Evolutionary conservation across 2,888 invertebrate species (phyloP).

Genomic region (Stegana nigrithorax): DNA sequence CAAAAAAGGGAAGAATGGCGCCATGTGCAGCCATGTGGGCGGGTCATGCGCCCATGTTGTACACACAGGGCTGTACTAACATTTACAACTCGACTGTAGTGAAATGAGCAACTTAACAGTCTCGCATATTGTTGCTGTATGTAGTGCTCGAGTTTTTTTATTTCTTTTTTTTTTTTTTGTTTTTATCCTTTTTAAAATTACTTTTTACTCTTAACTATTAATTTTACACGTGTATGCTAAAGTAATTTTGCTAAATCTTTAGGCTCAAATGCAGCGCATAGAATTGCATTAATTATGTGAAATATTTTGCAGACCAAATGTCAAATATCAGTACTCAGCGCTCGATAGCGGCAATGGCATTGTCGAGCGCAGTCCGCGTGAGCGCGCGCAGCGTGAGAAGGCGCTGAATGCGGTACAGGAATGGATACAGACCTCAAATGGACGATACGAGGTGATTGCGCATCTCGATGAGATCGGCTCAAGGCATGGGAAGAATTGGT

Average conservation of each 20-base stretch:
- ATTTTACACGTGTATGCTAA: neutral
- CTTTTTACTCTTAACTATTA: too few species aligned
- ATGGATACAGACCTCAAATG: constrained; percentile 71
- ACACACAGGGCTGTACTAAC: too few species aligned
- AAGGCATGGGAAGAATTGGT: constrained; percentile 90
- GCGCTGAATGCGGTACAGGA: constrained; percentile 76
- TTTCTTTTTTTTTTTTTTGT: too few species aligned
- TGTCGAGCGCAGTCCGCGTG: constrained; percentile 75
- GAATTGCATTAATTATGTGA: neutral
- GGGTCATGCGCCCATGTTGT: too few species aligned
- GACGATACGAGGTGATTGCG: constrained; percentile 82
- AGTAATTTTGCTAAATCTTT: too few species aligned
- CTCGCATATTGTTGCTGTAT: too few species aligned
- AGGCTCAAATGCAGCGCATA: neutral
- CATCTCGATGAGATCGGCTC: constrained; percentile 87
- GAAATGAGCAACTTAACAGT: too few species aligned
- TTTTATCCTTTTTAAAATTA: too few species aligned
- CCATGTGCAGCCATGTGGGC: too few species aligned
- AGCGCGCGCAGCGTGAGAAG: constrained; percentile 75
- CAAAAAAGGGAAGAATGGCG: too few species aligned
- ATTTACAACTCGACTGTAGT: too few species aligned
- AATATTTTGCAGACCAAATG: constrained; percentile 60
- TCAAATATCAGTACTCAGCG: constrained; percentile 75
- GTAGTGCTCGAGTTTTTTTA: too few species aligned
- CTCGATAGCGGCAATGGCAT: constrained; percentile 73